Base-by-base conservation (phyloP, 2,888 invertebrate species). In the Andrena chrysosceles region DNA sequence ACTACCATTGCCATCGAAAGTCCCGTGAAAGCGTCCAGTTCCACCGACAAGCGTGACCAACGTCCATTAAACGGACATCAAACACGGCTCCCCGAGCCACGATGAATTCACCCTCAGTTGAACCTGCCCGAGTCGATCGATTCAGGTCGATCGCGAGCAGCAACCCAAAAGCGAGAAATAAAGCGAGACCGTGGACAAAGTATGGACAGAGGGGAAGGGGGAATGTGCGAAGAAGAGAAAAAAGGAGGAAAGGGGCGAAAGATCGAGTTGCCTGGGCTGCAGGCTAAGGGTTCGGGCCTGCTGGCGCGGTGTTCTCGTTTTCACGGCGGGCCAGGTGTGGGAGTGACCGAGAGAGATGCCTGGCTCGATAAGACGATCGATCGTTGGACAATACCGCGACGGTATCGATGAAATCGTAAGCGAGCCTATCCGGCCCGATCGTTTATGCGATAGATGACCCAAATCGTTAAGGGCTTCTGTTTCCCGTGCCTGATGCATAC, bases 381-480 rank as follows among this genome's bases (percentile, higher is more conserved):
- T 90, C 80, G 85, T 77, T 81, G 89, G 85, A 89, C 89, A 90
- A 89, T 90, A 87, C 82, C 79, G 86, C 87, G 83, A 79, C 83
- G 76, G 78, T 84, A 85, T 89, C 87, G 89, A 89, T 86, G 86
- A 85, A 87, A 90, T 87, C 88, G 83, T 83, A 83, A 88, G 64
- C 73, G 81, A 71, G 60, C 62, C 69, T 75, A 83, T 81, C 56
- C 76, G 76, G 13, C 16, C 60, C 74, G 87, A 86, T 85, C 88
- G 85, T 82, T 69, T 82, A 83, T 80, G 79, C 88, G 84, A 88
- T 88, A 90, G 89, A 90, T 91, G 90, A 88, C 88, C 88, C 83
- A 85, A 79, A 90, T 90, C 89, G 89, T 91, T 90, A 91, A 91
- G 91, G 84, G 86, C 87, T 89, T 90, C 91, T 89, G 91, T 77